Evolutionary conservation across 2,113 vertebrate genomes (phyloP).

Genomic region (Cygnus buccinator): DNA sequence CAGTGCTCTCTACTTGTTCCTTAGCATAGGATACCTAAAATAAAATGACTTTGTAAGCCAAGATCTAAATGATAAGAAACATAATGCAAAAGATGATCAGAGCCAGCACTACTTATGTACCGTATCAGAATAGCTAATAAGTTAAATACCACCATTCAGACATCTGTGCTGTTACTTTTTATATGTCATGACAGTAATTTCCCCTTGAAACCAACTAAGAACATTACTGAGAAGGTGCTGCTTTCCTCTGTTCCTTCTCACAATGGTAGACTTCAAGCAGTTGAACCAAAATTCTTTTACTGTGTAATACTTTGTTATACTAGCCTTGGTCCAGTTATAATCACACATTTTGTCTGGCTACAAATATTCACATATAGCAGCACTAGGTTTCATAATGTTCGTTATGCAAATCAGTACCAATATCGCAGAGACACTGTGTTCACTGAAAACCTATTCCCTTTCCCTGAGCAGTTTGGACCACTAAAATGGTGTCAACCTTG

Average conservation of each 20-base stretch:
- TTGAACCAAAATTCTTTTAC: not conserved
- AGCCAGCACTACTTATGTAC: slow-evolving; percentile 10
- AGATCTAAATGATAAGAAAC: not conserved
- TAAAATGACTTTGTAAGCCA: slow-evolving; percentile 15
- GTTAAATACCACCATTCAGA: slow-evolving; percentile 14
- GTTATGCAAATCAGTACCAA: not conserved
- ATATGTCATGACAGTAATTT: not conserved
- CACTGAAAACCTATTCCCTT: not conserved
- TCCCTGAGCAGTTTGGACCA: not conserved
- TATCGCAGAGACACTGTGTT: not conserved
- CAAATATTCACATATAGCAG: not conserved
- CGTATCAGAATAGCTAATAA: slow-evolving; percentile 44
- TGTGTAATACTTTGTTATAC: fast-evolving
- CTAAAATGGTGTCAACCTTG: not conserved
- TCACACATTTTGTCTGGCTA: not conserved
- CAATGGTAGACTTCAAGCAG: not conserved
- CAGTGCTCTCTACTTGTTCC: not conserved
- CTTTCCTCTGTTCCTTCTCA: not conserved
- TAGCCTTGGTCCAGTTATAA: not conserved
- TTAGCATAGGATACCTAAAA: slow-evolving; percentile 2
- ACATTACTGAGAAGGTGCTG: not conserved
- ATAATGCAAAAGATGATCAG: not conserved
- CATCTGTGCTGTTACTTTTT: slow-evolving; percentile 38
- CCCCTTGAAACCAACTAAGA: not conserved
- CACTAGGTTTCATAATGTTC: not conserved